Conservation (phyloP, 2,888 invertebrate genomes). For the Scelioninae gen. 2 region DNA sequence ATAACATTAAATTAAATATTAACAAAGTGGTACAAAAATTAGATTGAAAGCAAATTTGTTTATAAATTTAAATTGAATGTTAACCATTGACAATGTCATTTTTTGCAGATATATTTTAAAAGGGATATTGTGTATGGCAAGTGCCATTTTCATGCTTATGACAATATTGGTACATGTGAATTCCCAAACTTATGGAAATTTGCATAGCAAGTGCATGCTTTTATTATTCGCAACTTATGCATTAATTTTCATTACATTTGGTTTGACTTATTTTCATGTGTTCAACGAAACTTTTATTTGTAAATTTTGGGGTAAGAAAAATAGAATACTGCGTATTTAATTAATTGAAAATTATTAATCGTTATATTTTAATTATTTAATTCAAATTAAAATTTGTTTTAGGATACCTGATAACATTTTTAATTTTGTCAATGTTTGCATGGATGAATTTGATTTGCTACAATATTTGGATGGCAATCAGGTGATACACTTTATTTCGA, state of each 20-base stretch:
- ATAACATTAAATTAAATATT: too few species aligned
- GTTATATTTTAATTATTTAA: neutral
- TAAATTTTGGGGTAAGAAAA: neutral
- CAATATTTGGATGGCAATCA: neutral
- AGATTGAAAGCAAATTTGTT: too few species aligned
- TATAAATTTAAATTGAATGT: neutral
- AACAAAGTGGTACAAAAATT: too few species aligned
- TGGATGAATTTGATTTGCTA: neutral
- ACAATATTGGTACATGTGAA: neutral
- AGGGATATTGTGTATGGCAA: neutral
- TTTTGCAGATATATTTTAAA: neutral
- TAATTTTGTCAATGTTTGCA: neutral
- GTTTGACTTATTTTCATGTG: neutral
- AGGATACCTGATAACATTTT: neutral
- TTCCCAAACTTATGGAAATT: neutral
- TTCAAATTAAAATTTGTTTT: neutral
- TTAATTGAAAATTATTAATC: neutral
- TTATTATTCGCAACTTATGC: neutral
- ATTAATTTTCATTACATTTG: neutral
- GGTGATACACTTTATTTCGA: neutral
- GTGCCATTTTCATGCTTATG: neutral
- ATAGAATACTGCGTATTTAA: neutral
- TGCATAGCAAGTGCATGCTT: constrained; percentile 2
- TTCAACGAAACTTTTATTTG: neutral
- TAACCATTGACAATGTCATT: neutral